A percentile compares a stretch with the other conserved stretches of the same genome.
Evolutionary conservation across 2,888 invertebrate genomes (phyloP).

Genomic region (Malachius bipustulatus): DNA sequence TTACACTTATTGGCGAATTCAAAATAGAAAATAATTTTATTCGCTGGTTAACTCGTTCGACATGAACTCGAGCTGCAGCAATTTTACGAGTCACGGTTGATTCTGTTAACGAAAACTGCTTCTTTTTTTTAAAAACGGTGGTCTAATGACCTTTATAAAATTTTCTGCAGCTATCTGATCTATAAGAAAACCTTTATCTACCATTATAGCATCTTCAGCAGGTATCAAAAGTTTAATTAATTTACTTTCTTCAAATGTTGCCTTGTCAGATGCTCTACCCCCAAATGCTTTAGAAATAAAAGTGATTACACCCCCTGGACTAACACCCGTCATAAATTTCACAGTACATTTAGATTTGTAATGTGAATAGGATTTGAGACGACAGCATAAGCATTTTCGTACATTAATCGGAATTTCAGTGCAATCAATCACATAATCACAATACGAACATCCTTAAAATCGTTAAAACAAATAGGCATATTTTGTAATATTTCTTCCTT

Average conservation of each 20-base stretch:
- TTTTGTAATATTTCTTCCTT: conserved; percentile 10
- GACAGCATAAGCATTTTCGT: conserved; percentile 12
- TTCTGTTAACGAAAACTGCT: conserved; percentile 13
- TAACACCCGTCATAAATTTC: conserved; percentile 20
- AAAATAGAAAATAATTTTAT: no score
- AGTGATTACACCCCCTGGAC: conserved; percentile 18
- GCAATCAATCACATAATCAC: conserved; percentile 10
- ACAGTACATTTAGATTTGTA: conserved; percentile 15
- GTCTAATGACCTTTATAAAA: conserved; percentile 13
- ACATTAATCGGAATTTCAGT: conserved; percentile 10
- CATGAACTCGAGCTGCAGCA: conserved; percentile 17
- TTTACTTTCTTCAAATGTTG: conserved; percentile 17
- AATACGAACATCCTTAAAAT: conserved; percentile 10
- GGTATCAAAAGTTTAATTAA: conserved; percentile 8
- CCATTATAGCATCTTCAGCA: conserved; percentile 16
- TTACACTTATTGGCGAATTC: no score
- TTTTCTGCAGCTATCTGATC: conserved; percentile 18
- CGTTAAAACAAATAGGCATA: conserved; percentile 10
- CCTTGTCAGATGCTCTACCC: conserved; percentile 19
- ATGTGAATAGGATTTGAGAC: conserved; percentile 15
- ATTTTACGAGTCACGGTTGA: conserved; percentile 14
- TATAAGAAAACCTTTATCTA: no score
- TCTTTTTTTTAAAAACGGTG: conserved; percentile 16
- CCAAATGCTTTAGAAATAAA: conserved; percentile 18
- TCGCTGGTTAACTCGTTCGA: conserved; percentile 17